phyloP scores from a whole-genome alignment of 2,888 invertebrate species.

The Drosophila peninsularis region DNA sequence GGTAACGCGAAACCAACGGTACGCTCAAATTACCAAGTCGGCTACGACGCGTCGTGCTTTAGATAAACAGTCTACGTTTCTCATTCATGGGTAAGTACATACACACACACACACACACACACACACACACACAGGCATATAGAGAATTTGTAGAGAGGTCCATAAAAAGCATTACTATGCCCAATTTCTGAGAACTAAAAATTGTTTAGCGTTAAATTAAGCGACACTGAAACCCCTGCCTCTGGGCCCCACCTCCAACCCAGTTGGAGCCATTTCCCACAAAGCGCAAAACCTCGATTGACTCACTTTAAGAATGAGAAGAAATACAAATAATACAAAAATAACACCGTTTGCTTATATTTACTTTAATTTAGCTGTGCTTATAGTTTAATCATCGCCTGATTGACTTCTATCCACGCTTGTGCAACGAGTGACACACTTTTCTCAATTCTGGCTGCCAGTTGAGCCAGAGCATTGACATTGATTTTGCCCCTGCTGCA shows the following conservation, averaged over 20 bases:
- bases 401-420: constrained; percentile 50
- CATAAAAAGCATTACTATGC: constrained; percentile 74
- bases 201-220: constrained; percentile 60
- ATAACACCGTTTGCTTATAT: constrained; percentile 36
- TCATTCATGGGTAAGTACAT: constrained; percentile 50
- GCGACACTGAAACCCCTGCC: constrained; percentile 33
- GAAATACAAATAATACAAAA: constrained; percentile 4
- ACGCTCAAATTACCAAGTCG: constrained; percentile 67
- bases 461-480: constrained; percentile 60
- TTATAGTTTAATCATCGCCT: constrained; percentile 51
- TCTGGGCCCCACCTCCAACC: background rate
- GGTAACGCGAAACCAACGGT: constrained; percentile 52
- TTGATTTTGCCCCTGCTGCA: constrained; percentile 58
- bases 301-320: constrained; percentile 38
- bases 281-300: constrained; percentile 51
- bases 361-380: constrained; percentile 33
- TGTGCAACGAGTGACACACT: constrained; percentile 54
- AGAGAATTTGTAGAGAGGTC: constrained; percentile 33
- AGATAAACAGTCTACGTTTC: constrained; percentile 50
- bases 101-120: constrained; percentile 4
- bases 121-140: constrained; percentile 6
- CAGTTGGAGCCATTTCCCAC: constrained; percentile 39
- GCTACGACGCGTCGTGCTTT: constrained; percentile 33
- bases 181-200: constrained; percentile 67
- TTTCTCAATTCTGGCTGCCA: constrained; percentile 12